These are phyloP conservation scores for Ctenicera cuprea DNA, from an alignment of 2,888 invertebrate species.

Conservation along the genomic window DNA sequence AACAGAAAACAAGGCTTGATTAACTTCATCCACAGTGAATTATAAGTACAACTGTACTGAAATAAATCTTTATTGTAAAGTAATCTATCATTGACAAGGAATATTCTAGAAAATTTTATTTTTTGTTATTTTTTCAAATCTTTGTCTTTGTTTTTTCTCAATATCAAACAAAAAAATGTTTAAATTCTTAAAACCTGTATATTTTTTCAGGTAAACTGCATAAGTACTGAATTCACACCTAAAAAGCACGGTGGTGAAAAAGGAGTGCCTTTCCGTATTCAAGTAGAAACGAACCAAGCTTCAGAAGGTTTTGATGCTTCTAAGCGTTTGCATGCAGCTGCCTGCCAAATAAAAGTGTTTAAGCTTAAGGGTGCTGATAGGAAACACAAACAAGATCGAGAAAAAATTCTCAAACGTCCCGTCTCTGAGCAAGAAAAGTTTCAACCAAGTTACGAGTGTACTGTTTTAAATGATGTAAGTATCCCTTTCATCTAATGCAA, in stretches of 20 bases:
- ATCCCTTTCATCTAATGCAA: conserved; percentile 1
- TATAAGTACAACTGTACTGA: not conserved
- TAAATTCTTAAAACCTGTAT: not conserved
- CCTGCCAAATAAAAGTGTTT: conserved; percentile 96
- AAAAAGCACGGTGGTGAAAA: conserved; percentile 99
- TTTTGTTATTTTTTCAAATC: too few species aligned
- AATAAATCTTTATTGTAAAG: not conserved
- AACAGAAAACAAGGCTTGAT: not conserved
- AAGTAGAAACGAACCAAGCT: conserved; percentile 91
- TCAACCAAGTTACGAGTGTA: conserved; percentile 97
- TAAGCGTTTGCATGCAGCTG: conserved; percentile 91
- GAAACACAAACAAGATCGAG: conserved; percentile 97
- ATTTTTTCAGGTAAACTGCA: conserved; percentile 87
- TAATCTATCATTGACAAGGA: too few species aligned
- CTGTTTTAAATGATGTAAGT: conserved; percentile 92
- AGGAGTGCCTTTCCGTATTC: conserved; percentile 96
- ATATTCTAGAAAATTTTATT: too few species aligned
- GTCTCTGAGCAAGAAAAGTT: conserved; percentile 91
- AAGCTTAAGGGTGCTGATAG: conserved; percentile 97
- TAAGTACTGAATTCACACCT: conserved; percentile 98
- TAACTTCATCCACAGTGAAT: not conserved
- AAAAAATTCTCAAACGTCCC: conserved; percentile 92
- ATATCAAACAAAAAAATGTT: too few species aligned
- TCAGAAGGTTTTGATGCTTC: conserved; percentile 71
- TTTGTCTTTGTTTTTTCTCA: too few species aligned